phyloP scores from a whole-genome alignment of 2,113 vertebrate species.

The Podocnemis expansa region DNA sequence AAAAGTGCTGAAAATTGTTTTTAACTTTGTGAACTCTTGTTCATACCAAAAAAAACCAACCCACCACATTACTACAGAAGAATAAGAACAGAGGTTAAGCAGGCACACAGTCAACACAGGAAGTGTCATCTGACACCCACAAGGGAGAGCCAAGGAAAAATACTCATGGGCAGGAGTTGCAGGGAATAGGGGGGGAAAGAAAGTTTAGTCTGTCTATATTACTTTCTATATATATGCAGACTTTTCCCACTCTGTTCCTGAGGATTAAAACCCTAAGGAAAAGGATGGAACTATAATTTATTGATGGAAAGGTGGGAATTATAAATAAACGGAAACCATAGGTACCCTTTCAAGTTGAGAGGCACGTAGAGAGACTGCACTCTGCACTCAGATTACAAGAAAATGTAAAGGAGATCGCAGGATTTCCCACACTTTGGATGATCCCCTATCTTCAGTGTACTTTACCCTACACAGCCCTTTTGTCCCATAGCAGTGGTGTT shows the following conservation, averaged over 20 bases:
- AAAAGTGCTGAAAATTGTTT: constrained; percentile 8
- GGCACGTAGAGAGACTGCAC: constrained; percentile 58
- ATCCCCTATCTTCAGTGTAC: neutral
- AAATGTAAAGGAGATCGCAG: constrained; percentile 49
- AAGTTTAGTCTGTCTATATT: neutral
- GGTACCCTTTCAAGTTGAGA: constrained; percentile 60
- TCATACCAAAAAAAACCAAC: constrained; percentile 6
- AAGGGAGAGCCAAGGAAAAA: constrained; percentile 48
- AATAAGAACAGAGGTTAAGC: constrained; percentile 27
- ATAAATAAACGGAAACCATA: constrained; percentile 38
- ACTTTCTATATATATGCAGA: constrained; percentile 17
- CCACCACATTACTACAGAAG: neutral
- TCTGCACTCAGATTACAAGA: constrained; percentile 44
- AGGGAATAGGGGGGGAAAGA: constrained; percentile 5
- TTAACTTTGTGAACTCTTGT: constrained; percentile 22
- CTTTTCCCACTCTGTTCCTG: constrained; percentile 37
- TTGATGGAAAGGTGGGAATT: constrained; percentile 39
- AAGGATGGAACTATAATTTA: constrained; percentile 17
- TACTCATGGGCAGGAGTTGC: constrained; percentile 19
- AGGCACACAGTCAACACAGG: constrained; percentile 58
- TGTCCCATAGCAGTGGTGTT: neutral
- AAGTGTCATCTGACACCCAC: constrained; percentile 53
- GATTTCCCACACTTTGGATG: constrained; percentile 26
- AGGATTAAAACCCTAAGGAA: constrained; percentile 39
- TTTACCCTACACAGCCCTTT: neutral